Conservation (phyloP, 2,113 vertebrate genomes). For the Pandion haliaetus region DNA sequence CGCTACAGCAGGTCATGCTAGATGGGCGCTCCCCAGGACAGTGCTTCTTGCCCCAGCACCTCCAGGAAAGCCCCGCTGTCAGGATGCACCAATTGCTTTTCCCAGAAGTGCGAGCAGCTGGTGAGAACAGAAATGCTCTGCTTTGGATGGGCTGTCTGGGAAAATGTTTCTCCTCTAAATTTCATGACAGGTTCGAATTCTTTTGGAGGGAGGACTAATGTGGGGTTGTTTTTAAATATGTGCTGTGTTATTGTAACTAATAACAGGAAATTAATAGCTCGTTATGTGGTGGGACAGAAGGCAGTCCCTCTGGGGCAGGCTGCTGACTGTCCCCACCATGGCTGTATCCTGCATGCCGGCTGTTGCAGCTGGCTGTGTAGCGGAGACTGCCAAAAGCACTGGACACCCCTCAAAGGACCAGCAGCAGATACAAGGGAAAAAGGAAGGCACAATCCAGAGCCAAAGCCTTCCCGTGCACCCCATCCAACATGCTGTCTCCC, state of each 20-base stretch:
- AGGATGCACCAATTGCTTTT: rapidly evolving
- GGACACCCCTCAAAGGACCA: rapidly evolving
- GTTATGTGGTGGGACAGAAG: background rate
- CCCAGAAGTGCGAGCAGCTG: background rate
- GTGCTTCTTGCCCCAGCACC: background rate
- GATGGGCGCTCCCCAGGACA: background rate
- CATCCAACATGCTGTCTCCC: rapidly evolving
- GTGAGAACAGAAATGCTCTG: rapidly evolving
- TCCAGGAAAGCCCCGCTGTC: background rate
- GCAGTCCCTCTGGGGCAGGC: background rate
- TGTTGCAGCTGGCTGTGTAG: background rate
- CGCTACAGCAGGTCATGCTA: background rate
- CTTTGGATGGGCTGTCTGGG: background rate
- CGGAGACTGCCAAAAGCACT: rapidly evolving
- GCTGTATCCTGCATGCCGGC: background rate
- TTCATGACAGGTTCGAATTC: conserved; percentile 36
- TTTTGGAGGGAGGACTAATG: background rate
- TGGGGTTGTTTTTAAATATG: background rate
- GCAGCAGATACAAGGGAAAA: background rate
- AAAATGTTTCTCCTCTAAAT: conserved; percentile 1
- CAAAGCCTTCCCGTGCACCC: background rate
- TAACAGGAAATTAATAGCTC: conserved; percentile 28
- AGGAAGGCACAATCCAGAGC: background rate
- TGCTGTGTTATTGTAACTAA: background rate
- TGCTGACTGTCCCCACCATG: background rate